phyloP scores from a whole-genome alignment of 2,113 vertebrate species.

The Podiceps cristatus region DNA sequence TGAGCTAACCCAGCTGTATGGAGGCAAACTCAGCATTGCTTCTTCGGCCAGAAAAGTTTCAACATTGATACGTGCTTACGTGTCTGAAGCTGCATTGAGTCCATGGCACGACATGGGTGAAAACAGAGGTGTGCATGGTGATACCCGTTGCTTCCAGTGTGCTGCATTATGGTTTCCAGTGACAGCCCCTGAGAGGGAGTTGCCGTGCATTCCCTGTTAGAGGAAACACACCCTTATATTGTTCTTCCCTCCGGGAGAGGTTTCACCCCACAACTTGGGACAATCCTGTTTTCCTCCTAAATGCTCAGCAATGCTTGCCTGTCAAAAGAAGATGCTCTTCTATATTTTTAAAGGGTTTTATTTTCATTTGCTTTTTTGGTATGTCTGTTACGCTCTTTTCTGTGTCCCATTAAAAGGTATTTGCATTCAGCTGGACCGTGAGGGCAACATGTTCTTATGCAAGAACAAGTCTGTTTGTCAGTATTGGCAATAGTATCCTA shows the following conservation, averaged over 20 bases:
- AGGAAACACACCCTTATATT: neutral
- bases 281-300: neutral
- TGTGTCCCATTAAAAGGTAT: neutral
- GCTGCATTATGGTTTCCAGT: neutral
- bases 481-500: neutral
- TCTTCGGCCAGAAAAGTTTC: neutral
- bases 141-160: neutral
- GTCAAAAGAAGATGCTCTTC: neutral
- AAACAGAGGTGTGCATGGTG: neutral
- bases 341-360: neutral
- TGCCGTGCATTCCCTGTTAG: neutral
- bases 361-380: rapidly evolving
- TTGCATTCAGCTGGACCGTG: neutral
- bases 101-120: rapidly evolving
- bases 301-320: neutral
- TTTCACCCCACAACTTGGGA: neutral
- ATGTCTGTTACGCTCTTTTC: neutral
- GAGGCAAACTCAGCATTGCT: neutral
- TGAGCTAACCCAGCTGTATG: neutral
- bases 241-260: neutral
- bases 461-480: neutral
- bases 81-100: neutral
- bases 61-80: rapidly evolving
- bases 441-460: neutral
- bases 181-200: neutral